Conservation (phyloP, 1,140 invertebrate genomes). For the Platorchestia sp. region DNA sequence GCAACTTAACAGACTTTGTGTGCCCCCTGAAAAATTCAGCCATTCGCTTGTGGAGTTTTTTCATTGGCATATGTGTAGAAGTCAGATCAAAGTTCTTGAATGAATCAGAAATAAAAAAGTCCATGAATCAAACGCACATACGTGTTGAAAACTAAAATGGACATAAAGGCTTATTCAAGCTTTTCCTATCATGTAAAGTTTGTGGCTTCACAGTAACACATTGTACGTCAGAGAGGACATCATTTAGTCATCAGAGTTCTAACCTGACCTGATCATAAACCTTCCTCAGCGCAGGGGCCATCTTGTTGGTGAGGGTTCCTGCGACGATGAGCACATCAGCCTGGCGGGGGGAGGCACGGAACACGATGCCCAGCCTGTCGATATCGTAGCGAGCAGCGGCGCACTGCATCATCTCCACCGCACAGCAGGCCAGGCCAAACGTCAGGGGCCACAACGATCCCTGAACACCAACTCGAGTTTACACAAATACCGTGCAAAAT, state of each 20-base stretch:
- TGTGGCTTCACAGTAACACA: too few species aligned
- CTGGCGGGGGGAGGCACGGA: constrained; percentile 95
- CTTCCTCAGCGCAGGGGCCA: constrained; percentile 96
- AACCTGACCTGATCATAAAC: constrained; percentile 84
- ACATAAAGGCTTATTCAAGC: too few species aligned
- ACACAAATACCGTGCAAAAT: background rate
- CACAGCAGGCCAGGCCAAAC: constrained; percentile 97
- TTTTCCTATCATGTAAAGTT: too few species aligned
- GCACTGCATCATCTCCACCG: constrained; percentile 99
- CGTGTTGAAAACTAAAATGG: too few species aligned
- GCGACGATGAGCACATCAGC: constrained; percentile 98
- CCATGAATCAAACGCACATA: too few species aligned
- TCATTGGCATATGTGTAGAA: too few species aligned
- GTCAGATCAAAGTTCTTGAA: too few species aligned
- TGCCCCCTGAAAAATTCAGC: too few species aligned
- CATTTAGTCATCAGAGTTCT: background rate
- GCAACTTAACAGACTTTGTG: too few species aligned
- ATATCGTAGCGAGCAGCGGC: constrained; percentile 98
- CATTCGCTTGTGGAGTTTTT: too few species aligned
- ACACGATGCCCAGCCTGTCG: constrained; percentile 94
- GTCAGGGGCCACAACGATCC: constrained; percentile 95
- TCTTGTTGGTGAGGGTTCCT: constrained; percentile 98
- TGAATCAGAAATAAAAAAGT: too few species aligned
- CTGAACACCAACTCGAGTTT: constrained; percentile 69
- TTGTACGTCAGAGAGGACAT: too few species aligned